Evolutionary conservation across 1,140 invertebrate genomes (phyloP), one percentile per base, ranked within the genome.

Genomic region (Cydia amplana): DNA sequence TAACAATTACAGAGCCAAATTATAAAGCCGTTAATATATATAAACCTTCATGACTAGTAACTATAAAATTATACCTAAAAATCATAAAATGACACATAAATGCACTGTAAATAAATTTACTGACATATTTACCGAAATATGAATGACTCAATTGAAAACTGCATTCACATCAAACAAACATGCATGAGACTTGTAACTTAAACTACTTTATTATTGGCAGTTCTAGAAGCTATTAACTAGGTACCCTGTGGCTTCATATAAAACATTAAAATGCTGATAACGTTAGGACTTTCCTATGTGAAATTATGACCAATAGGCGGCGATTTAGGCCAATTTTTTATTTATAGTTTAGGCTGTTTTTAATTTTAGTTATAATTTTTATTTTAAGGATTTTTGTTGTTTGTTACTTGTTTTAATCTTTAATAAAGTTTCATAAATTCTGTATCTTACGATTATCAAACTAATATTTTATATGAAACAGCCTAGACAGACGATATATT

Each of bases 41-140:
- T 1, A 60, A 60, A 60, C 9, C 7, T 60, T 60, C 20, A 60
- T 60, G 55, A 60, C 55, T 60, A 60, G 55, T 23, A 60, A 60
- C 55, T 60, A 60, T 60, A 60, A 18, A 23, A 9, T 23, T 20
- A 60, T 60, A 60, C 20, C 55, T 23, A 60, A n/a, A 55, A 55
- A 18, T 20, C 51, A 7, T n/a, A 55, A 55, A 60, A 60, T 23
- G 9, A 60, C 18, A 20, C 51, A 23, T 60, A 60, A 60, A 60
- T 60, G 55, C 55, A 60, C 6, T 60, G 23, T 10, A 5, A 23
- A 20, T 12, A 9, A 16, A 23, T 46, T 46, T 23, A 60, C 2
- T 60, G n/a, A 1, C 20, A 12, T 23, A 23, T 60, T 55, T 60
- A 1, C 10, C n/a, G 6, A 60, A 23, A 60, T 23, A 10, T 23